Evolutionary conservation across 1,140 invertebrate genomes (phyloP).

Genomic region (Drosophila willistoni): DNA sequence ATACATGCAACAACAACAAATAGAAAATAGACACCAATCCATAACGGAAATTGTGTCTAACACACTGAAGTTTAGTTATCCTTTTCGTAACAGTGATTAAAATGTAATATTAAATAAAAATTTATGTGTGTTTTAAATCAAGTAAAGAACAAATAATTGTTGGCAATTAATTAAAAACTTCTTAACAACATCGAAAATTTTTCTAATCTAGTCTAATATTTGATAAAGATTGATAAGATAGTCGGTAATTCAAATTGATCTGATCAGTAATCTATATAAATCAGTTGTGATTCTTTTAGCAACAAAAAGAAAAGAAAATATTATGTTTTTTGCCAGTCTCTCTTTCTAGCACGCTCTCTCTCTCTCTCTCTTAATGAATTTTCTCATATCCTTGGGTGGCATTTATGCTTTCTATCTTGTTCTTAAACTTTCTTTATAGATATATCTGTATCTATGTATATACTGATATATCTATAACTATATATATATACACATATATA

Average conservation of each 20-base stretch:
- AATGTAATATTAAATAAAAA: background rate
- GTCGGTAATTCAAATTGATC: too few relatives aligned
- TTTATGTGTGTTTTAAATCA: too few relatives aligned
- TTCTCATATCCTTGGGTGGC: slow-evolving; percentile 10
- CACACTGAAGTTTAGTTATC: background rate
- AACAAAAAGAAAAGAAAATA: slow-evolving; percentile 8
- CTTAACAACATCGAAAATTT: too few relatives aligned
- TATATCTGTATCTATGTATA: slow-evolving; percentile 5
- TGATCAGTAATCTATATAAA: too few relatives aligned
- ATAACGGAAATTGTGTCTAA: background rate
- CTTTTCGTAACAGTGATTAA: background rate
- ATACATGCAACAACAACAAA: too few relatives aligned
- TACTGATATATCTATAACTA: background rate
- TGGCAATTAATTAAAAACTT: background rate
- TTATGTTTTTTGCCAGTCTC: slow-evolving; percentile 34
- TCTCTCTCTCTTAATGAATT: background rate
- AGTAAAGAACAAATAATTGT: too few relatives aligned
- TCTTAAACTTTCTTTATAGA: slow-evolving; percentile 17
- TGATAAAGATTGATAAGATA: too few relatives aligned
- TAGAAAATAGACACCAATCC: too few relatives aligned
- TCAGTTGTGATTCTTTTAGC: background rate
- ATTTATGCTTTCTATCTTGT: slow-evolving; percentile 32
- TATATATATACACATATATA: background rate
- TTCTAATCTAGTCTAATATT: too few relatives aligned
- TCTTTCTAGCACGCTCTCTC: slow-evolving; percentile 10